A percentile compares a stretch with the other conserved stretches of the same genome.
phyloP scores from a whole-genome alignment of 2,797 vertebrate genomes.

The Coregonus suidteri region DNA sequence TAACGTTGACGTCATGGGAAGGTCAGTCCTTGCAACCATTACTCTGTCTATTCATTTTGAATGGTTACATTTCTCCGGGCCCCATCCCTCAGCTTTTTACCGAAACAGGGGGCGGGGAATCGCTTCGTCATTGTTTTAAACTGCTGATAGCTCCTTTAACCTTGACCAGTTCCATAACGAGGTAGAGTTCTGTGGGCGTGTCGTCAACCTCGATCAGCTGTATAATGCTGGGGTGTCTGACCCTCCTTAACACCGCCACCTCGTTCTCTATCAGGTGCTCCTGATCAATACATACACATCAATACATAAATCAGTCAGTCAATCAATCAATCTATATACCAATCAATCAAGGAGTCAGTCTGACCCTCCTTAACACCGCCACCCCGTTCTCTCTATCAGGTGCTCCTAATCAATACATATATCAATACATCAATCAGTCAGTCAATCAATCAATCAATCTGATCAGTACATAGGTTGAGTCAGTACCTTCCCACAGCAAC shows the following conservation, averaged over 20 bases:
- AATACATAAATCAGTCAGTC: too few species aligned
- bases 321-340: too few species aligned
- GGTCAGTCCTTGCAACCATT: too few species aligned
- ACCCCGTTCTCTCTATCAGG: slow-evolving; percentile 84
- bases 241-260: slow-evolving; percentile 88
- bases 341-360: too few species aligned
- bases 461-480: background rate
- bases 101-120: too few species aligned
- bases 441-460: background rate
- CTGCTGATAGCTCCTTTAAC: slow-evolving; percentile 45
- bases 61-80: too few species aligned
- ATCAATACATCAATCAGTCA: background rate
- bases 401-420: slow-evolving; percentile 81
- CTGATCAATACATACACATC: slow-evolving; percentile 59
- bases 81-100: too few species aligned
- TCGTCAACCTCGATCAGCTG: slow-evolving; percentile 97
- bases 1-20: too few species aligned
- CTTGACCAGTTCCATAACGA: slow-evolving; percentile 96
- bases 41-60: too few species aligned
- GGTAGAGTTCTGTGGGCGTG: slow-evolving; percentile 88
- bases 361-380: background rate
- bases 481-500: slow-evolving; percentile 94
- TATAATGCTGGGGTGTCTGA: slow-evolving; percentile 96
- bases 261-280: slow-evolving; percentile 98
- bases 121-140: too few species aligned